A percentile compares a stretch with the other conserved stretches of the same genome.
These are phyloP conservation scores for Eurytoma californica DNA, from an alignment of 2,888 invertebrate species.

Conservation along the genomic window DNA sequence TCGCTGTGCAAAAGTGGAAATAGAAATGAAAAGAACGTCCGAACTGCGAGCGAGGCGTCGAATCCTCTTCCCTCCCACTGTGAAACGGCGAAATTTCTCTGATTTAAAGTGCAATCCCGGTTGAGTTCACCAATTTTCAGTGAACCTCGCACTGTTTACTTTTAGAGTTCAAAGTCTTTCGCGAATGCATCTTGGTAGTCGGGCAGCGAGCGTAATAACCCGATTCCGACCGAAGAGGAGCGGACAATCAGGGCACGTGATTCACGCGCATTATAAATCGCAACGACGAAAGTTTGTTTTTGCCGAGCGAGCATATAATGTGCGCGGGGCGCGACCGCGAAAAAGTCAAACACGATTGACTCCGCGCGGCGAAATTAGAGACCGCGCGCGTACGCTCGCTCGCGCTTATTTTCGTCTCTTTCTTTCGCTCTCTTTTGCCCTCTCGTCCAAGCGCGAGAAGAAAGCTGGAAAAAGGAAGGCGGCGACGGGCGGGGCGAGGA, in stretches of 20 bases:
- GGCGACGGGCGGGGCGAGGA: not conserved
- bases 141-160: too few relatives aligned
- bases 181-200: too few relatives aligned
- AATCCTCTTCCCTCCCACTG: too few relatives aligned
- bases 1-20: too few relatives aligned
- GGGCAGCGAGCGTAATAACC: too few relatives aligned
- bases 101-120: too few relatives aligned
- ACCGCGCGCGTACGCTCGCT: not conserved
- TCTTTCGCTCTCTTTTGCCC: not conserved
- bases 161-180: too few relatives aligned
- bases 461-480: slow-evolving; percentile 18
- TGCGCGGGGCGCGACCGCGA: not conserved
- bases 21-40: too few relatives aligned
- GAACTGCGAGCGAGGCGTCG: too few relatives aligned
- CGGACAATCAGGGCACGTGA: not conserved
- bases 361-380: slow-evolving; percentile 37
- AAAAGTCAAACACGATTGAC: slow-evolving; percentile 48
- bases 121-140: too few relatives aligned
- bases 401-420: slow-evolving; percentile 49
- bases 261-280: slow-evolving; percentile 29
- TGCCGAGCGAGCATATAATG: not conserved
- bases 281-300: slow-evolving; percentile 47
- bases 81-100: too few relatives aligned
- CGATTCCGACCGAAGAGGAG: not conserved
- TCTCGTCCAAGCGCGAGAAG: not conserved